Base-by-base conservation (phyloP, 2,888 invertebrate species). In the Melinaea marsaeus region DNA sequence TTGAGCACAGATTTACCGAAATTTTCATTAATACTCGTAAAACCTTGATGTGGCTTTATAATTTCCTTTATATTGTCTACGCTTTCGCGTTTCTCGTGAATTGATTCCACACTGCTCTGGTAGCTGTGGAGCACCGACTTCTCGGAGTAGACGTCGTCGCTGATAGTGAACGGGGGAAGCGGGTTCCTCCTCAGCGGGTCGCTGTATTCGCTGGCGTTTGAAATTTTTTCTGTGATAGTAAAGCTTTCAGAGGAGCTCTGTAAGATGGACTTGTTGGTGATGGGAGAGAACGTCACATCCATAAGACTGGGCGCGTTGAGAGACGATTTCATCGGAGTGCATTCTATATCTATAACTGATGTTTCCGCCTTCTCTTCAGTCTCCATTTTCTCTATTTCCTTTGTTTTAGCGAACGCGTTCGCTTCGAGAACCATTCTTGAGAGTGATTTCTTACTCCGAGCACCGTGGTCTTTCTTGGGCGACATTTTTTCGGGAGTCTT, bases 401-500 rank as follows among this genome's bases (percentile, higher is more conserved):
- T 89, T 0, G 84, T 80, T 81, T 86, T 88, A 3, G 87, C 81
- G 56, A 87, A 86, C 0, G 89, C 74, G 60, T 90, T 91, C 4
- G 87, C 83, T 79, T 91, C 91, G 54, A 91, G 68, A 0, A 91
- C 91, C 33, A 86, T 75, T 67, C 91, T 79, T 0, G 88, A 85
- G 2, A 91, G 73, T 0, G 91, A 83, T 71, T 87, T 91, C 61
- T 83, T 88, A 60, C 73, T 69, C 64, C 79, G 80, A 22, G 75
- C 74, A 1, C 81, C 72, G 3, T 75, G 76, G 45, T 88, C 89
- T 54, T 77, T 71, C 69, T 81, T 86, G 1, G 88, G 84, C 2
- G 89, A 83, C 75, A 86, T 79, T 2, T 87, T 89, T 65, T 90
- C 91, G 7, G 91, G 91, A 2, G 91, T 91, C 74, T 86, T 90